These are phyloP conservation scores for Littorina saxatilis DNA, from an alignment of 1,140 invertebrate species.

Conservation along the genomic window DNA sequence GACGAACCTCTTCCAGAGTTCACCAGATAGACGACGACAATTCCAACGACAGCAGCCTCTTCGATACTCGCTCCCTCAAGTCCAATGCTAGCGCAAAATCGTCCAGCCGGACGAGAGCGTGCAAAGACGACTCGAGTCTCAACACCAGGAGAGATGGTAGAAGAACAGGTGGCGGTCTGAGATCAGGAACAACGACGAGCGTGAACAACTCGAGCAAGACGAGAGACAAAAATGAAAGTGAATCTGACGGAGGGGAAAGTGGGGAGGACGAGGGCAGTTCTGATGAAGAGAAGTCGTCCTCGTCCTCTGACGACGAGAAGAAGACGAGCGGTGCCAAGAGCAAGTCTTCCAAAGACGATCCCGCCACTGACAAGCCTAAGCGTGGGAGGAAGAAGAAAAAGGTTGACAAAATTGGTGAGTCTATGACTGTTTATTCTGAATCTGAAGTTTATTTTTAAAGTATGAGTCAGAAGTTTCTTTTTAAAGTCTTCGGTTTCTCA, in stretches of 20 bases:
- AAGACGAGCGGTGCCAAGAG: conserved; percentile 29
- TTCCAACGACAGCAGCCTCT: conserved; percentile 20
- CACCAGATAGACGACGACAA: conserved; percentile 11
- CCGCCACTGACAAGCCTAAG: neutral
- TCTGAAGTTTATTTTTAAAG: no score
- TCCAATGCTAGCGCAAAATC: neutral
- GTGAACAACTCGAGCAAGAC: neutral
- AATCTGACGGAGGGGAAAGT: conserved; percentile 37
- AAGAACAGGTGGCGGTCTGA: neutral
- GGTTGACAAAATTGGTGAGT: conserved; percentile 5
- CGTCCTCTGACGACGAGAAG: conserved; percentile 43
- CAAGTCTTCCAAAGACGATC: conserved; percentile 41
- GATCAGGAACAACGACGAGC: neutral
- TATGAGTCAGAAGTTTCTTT: no score
- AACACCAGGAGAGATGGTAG: neutral
- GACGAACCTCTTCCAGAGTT: conserved; percentile 8
- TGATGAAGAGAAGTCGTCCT: conserved; percentile 50
- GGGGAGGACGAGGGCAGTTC: conserved; percentile 35
- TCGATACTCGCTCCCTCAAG: neutral
- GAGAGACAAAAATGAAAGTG: neutral
- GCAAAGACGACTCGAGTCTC: neutral
- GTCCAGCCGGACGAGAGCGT: neutral
- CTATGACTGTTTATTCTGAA: neutral
- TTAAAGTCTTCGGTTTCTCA: no score
- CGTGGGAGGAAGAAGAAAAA: conserved; percentile 26